Conservation (phyloP, 2,113 vertebrate species). For the Lampris megalopsis region DNA sequence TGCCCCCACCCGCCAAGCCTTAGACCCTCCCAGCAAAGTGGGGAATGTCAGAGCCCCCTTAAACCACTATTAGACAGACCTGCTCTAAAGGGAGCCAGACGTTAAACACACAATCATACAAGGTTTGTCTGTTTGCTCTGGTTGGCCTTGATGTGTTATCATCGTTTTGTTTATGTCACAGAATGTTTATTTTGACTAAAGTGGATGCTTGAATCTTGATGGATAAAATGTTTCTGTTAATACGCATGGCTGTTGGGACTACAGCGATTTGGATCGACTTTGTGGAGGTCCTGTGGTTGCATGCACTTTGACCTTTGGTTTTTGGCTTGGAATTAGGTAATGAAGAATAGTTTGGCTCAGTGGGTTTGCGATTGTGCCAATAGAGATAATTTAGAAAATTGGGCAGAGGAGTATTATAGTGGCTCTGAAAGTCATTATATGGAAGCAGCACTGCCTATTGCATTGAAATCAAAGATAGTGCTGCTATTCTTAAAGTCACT, state of each 20-base stretch:
- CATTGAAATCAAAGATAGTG: constrained; percentile 13
- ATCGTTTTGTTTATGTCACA: constrained; percentile 9
- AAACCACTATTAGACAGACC: constrained; percentile 42
- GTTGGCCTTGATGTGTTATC: constrained; percentile 9
- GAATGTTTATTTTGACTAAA: neutral
- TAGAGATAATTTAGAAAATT: constrained; percentile 3
- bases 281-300: neutral
- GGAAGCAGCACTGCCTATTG: neutral
- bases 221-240: neutral
- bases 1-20: constrained; percentile 22
- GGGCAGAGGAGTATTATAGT: neutral
- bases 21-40: constrained; percentile 27
- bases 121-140: constrained; percentile 59
- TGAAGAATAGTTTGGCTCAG: neutral
- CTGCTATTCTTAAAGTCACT: constrained; percentile 12
- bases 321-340: neutral
- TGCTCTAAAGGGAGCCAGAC: constrained; percentile 45
- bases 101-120: constrained; percentile 26
- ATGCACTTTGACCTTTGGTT: constrained; percentile 4
- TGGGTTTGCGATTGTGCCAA: constrained; percentile 7
- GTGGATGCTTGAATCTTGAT: constrained; percentile 5
- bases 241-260: neutral
- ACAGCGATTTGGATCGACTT: neutral
- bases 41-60: constrained; percentile 62
- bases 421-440: neutral